Percentiles rank a stretch among this genome's conserved stretches.
phyloP scores from a whole-genome alignment of 2,888 invertebrate species.

The Cybosia mesomella region DNA sequence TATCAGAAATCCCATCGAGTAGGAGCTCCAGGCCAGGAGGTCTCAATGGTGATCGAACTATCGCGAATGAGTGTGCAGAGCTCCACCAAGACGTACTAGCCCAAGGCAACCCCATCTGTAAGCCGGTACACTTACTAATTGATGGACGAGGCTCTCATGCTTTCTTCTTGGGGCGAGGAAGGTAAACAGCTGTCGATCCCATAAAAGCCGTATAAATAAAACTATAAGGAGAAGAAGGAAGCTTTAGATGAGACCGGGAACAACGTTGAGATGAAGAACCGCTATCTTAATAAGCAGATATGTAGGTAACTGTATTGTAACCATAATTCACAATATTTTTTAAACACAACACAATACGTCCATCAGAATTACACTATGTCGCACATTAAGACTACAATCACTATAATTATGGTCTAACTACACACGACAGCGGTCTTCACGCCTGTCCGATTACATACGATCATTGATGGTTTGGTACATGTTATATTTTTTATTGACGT shows the following conservation, averaged over 20 bases:
- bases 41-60: too few relatives aligned
- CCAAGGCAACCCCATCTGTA: too few relatives aligned
- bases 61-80: too few relatives aligned
- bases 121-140: too few relatives aligned
- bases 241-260: not conserved
- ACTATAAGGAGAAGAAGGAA: too few relatives aligned
- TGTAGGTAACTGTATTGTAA: not conserved
- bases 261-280: not conserved
- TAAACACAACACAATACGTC: constrained; percentile 21
- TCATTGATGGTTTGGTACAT: constrained; percentile 4
- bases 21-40: too few relatives aligned
- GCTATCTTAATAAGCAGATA: constrained; percentile 11
- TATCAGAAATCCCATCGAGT: too few relatives aligned
- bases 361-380: constrained; percentile 29
- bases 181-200: too few relatives aligned
- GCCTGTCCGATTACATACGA: constrained; percentile 39
- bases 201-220: too few relatives aligned
- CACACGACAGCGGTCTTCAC: constrained; percentile 41
- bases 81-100: too few relatives aligned
- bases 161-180: too few relatives aligned
- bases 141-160: too few relatives aligned
- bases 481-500: constrained; percentile 6
- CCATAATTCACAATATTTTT: constrained; percentile 13
- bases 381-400: constrained; percentile 40
- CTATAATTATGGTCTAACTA: constrained; percentile 42